A percentile compares a stretch with the other conserved stretches of the same genome.
phyloP scores from a whole-genome alignment of 2,797 vertebrate species.

The Enteromius radiatus region DNA sequence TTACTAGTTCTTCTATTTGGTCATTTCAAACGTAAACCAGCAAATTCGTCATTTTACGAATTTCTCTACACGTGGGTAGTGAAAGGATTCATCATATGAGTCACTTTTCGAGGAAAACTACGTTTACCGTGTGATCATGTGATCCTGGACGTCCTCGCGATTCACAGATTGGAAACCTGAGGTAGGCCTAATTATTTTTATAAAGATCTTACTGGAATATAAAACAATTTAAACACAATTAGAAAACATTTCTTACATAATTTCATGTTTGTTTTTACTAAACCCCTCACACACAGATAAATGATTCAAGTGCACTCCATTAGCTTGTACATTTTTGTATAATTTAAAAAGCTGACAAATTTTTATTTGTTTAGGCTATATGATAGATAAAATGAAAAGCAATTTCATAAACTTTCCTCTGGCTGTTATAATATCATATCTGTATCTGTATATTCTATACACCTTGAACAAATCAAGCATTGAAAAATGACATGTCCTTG shows the following conservation, averaged over 20 bases:
- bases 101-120: background rate
- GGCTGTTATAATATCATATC: background rate
- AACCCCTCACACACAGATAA: background rate
- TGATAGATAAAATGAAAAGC: background rate
- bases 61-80: background rate
- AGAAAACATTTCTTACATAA: background rate
- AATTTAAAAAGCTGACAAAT: background rate
- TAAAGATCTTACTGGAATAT: background rate
- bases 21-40: background rate
- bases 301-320: background rate
- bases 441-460: background rate
- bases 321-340: background rate
- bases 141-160: background rate
- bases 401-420: background rate
- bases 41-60: background rate
- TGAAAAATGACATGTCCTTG: conserved; percentile 50
- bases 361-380: background rate
- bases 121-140: background rate
- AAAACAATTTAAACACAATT: background rate
- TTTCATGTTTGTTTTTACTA: background rate
- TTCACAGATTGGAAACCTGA: background rate
- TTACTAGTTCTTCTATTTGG: background rate
- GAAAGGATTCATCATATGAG: background rate
- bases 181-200: background rate
- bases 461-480: conserved; percentile 35